Base-by-base conservation (phyloP, 2,113 vertebrate genomes). In the Sapajus apella region DNA sequence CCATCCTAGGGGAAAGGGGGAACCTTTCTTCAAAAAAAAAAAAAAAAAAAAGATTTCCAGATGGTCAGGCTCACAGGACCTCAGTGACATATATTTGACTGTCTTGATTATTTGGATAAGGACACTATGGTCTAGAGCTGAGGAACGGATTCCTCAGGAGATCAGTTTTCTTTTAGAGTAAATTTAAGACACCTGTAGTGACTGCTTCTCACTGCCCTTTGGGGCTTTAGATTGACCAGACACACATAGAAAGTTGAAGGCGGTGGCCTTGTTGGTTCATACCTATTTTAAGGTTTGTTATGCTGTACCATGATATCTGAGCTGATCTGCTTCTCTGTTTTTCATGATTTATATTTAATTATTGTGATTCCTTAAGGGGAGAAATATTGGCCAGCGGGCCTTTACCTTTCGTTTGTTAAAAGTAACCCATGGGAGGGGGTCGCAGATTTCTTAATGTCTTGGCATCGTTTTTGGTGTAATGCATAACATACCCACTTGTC, bases 401-500 rank as follows among this genome's bases (percentile, higher is more conserved):
- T 75, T 93, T 58, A 3, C 7, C 6, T 75, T 87, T 73, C 1
- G 0, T 47, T 43, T 75, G 16, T 21, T 14, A 47, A 61, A 30
- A 17, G 23, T 40, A 1, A 8, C 32, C 25, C 27, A 32, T 9
- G n/a, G 37, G 58, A 45, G 35, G 1, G 1, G 17, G 11, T 21
- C 6, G 1, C 32, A n/a, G 25, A 32, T 61, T 32, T 80, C 40
- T 93, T 35, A 43, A 16, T 45, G 8, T 30, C 75, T 43, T 16
- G 1, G 8, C 35, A 14, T 37, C 4, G 84, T 4, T 23, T 61
- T 91, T 21, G 23, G 66, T 58, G 55, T 50, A 5, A 18, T 90
- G 37, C 97, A 50, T 91, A 97, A 52, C 10, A 32, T n/a, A 1
- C 5, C 13, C 45, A 0, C 12, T 95, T 98, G 56, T 98, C 72